Base-by-base conservation (phyloP, 1,140 invertebrate genomes). In the Rhagoletis zephyria region DNA sequence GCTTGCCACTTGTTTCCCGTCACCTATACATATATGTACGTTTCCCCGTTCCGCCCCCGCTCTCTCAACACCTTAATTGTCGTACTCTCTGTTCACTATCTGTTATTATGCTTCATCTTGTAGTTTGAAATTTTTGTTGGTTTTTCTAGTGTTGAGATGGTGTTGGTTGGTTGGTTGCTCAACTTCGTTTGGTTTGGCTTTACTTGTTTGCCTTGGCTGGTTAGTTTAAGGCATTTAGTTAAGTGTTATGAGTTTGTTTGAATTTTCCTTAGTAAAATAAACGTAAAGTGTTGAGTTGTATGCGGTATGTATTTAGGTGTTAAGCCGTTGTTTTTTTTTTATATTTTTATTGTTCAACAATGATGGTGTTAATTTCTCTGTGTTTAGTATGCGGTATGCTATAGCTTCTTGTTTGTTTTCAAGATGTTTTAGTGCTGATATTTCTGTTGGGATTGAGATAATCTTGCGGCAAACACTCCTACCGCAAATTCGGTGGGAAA, bases 211-310 rank as follows among this genome's bases (percentile, higher is more conserved):
- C 74, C 9, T 30, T 9, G 14, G 48, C n/a, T 30, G 74, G 74
- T 56, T 6, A 81, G 74, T 81, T 81, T 81, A 81, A 81, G 74
- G 74, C 48, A 48, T 81, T 81, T 56, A 56, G 74, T 30, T 81
- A 81, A 56, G 74, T 81, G n/a, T 74, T 74, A 74, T 74, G 70
- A 74, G 70, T 77, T 77, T n/a, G 48, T 77, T 77, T 51, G 74
- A 77, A 56, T 16, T 77, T 77, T 12, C 61, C 61, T 63, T 14
- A 6, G 4, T 16, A 77, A 51, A 77, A 16, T 77, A 10, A 77
- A 48, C 14, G 3, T n/a, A n/a, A 77, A 77, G 14, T 77, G 61
- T 77, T 77, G 45, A 16, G 10, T 0, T 51, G 10, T 10, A 51
- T n/a, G 1, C 7, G 14, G 45, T 74, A 74, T 74, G 30, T 74